Evolutionary conservation across 2,888 invertebrate species (phyloP).

Genomic region (Rhynchonema sp.): DNA sequence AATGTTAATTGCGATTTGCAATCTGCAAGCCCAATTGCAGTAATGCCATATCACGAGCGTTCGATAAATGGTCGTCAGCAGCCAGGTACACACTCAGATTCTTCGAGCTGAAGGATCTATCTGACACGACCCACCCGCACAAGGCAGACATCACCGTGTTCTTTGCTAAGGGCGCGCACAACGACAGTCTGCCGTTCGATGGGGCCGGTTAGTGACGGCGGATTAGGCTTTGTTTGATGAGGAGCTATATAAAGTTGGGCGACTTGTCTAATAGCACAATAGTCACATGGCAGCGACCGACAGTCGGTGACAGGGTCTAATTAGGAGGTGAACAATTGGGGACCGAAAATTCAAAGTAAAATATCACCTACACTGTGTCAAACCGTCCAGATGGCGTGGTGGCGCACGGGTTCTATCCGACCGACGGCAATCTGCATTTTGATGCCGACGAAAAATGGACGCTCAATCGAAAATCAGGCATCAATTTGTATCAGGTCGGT

Average conservation of each 20-base stretch:
- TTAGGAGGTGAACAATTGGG: no score
- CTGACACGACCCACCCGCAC: background rate
- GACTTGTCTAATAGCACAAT: no score
- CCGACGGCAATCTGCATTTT: constrained; percentile 23
- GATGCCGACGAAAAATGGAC: constrained; percentile 26
- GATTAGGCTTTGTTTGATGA: no score
- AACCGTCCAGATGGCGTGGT: constrained; percentile 17
- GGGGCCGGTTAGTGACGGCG: constrained; percentile 16
- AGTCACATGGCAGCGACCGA: no score
- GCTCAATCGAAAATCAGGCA: constrained; percentile 15
- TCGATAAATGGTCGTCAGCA: constrained; percentile 18
- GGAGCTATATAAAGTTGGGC: no score
- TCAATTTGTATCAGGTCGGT: constrained; percentile 19
- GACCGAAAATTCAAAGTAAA: no score
- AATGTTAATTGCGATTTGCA: background rate
- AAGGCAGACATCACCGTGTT: constrained; percentile 14
- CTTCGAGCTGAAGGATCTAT: background rate
- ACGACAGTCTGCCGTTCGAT: constrained; percentile 21
- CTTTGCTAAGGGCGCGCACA: constrained; percentile 19
- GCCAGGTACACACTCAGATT: constrained; percentile 13
- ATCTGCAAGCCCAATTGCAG: constrained; percentile 9
- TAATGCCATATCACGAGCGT: constrained; percentile 22
- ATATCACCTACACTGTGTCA: background rate
- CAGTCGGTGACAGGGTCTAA: no score
- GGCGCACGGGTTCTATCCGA: constrained; percentile 23